Conservation (phyloP, 2,113 vertebrate genomes). For the Piaya cayana region DNA sequence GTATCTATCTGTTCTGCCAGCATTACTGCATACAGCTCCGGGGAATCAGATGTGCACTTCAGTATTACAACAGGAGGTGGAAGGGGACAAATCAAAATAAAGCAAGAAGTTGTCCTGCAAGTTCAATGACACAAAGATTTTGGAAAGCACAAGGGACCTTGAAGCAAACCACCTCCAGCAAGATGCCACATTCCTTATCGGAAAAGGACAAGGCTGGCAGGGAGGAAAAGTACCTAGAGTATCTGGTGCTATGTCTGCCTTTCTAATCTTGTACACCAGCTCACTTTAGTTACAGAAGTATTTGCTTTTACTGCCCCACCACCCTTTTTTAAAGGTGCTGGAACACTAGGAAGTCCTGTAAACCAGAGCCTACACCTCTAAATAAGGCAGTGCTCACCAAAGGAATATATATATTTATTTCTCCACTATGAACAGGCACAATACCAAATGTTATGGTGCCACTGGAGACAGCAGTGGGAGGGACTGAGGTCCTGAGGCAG, state of each 20-base stretch:
- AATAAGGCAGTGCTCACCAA: background rate
- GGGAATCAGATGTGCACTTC: background rate
- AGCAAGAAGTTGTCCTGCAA: background rate
- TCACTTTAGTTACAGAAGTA: background rate
- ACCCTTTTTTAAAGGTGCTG: background rate
- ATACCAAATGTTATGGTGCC: background rate
- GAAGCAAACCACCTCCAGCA: background rate
- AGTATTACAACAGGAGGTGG: background rate
- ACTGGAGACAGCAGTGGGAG: rapidly evolving
- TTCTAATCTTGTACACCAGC: background rate
- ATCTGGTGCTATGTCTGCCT: background rate
- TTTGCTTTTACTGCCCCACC: background rate
- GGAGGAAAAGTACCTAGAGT: background rate
- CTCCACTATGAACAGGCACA: background rate
- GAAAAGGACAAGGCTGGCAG: background rate
- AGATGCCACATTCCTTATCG: background rate
- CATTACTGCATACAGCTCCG: background rate
- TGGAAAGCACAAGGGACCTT: background rate
- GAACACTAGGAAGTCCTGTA: background rate
- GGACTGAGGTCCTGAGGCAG: background rate
- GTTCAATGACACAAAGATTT: background rate
- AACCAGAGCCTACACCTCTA: background rate
- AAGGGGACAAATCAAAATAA: background rate
- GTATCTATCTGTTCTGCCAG: background rate
- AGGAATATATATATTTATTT: background rate